Evolutionary conservation across 2,888 invertebrate genomes (phyloP).

Genomic region (Xanthostigma xanthostigma): DNA sequence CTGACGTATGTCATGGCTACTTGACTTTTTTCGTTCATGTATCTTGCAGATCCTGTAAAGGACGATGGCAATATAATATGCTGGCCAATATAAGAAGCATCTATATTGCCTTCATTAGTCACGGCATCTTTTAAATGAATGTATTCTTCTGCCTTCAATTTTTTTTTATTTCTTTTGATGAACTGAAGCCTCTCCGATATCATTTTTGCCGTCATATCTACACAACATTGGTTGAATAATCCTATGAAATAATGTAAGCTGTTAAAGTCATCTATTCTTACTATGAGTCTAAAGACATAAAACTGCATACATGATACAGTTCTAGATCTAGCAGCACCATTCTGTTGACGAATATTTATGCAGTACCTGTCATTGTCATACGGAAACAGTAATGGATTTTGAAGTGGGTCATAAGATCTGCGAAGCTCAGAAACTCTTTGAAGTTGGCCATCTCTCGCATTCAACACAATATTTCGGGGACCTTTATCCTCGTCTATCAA

Average conservation of each 20-base stretch:
- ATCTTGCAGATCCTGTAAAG: constrained; percentile 16
- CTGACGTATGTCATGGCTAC: constrained; percentile 28
- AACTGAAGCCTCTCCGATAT: constrained; percentile 15
- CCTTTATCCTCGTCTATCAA: constrained; percentile 12
- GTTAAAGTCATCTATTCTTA: constrained; percentile 10
- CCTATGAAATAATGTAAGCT: neutral
- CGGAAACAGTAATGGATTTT: constrained; percentile 16
- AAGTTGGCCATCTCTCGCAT: constrained; percentile 8
- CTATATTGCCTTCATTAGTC: neutral
- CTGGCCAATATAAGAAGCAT: neutral
- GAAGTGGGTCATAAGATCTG: constrained; percentile 19
- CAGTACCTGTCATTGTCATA: constrained; percentile 8
- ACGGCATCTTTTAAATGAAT: neutral
- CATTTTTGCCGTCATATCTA: constrained; percentile 17
- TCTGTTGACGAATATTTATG: constrained; percentile 9
- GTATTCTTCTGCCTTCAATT: neutral
- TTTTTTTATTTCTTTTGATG: constrained; percentile 12
- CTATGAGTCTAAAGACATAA: constrained; percentile 12
- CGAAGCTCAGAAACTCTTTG: constrained; percentile 12
- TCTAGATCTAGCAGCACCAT: constrained; percentile 8
- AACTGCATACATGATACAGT: constrained; percentile 10
- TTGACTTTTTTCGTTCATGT: constrained; percentile 23
- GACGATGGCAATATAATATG: constrained; percentile 9
- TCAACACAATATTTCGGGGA: constrained; percentile 11
- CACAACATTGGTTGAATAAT: neutral